Evolutionary conservation across 2,797 vertebrate genomes (phyloP).

Genomic region (Leontopithecus rosalia): DNA sequence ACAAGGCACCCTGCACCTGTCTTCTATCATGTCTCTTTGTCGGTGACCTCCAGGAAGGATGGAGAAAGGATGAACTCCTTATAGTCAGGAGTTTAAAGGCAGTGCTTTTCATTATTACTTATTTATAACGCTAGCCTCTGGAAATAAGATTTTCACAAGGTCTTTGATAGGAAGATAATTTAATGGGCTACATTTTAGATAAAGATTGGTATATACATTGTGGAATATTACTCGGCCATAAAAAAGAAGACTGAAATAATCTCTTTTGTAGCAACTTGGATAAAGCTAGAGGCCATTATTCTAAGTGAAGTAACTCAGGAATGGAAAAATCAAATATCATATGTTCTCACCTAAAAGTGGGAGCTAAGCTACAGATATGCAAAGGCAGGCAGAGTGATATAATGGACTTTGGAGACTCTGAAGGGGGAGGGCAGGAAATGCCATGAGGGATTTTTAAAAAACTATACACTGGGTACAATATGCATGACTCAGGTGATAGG

Average conservation of each 20-base stretch:
- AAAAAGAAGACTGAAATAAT: not conserved
- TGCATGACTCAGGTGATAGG: not conserved
- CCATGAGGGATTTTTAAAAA: not conserved
- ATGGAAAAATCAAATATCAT: not conserved
- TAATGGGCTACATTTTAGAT: not conserved
- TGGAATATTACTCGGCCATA: not conserved
- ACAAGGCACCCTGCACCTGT: not conserved
- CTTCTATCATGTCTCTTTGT: not conserved
- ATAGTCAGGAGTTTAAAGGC: not conserved
- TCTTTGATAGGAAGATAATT: not conserved
- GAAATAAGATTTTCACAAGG: not conserved
- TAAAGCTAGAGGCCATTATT: not conserved
- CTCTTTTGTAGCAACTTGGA: not conserved
- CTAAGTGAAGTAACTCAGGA: not conserved
- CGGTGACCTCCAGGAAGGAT: not conserved
- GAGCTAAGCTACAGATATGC: not conserved
- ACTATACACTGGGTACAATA: not conserved
- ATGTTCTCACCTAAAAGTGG: not conserved
- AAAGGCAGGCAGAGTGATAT: not conserved
- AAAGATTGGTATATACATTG: not conserved
- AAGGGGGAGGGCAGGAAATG: not conserved
- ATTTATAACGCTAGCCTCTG: not conserved
- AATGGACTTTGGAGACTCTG: not conserved
- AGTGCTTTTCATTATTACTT: not conserved
- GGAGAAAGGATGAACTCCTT: not conserved